Base-by-base conservation (phyloP, 1,140 invertebrate genomes). In the Apis florea region DNA sequence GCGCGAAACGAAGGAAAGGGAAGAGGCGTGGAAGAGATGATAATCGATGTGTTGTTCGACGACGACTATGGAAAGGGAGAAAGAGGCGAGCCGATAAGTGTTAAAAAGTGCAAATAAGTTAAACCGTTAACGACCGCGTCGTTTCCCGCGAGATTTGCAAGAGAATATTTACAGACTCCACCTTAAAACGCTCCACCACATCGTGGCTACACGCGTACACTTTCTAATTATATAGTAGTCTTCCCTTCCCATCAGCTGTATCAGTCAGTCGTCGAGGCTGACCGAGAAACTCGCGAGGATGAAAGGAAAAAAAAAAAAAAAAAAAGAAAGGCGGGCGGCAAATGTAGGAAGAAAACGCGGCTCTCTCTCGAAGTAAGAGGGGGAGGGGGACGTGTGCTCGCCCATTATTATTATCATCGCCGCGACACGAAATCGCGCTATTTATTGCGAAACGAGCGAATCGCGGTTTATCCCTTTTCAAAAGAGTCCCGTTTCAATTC, bases 161-260 rank as follows among this genome's bases (percentile, higher is more conserved):
- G 24, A 61, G n/a, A 40, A 64, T 86, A 85, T 83, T 86, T 79
- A 71, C 84, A 63, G 85, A 86, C 84, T 86, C 84, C 85, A 83
- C 84, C 85, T 86, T 82, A 86, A 73, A 73, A 75, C 63, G 79
- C 0, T 68, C n/a, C n/a, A 63, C 71, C 75, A 83, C 85, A 82
- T n/a, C n/a, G n/a, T 80, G 85, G 78, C 63, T 72, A 56, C 74
- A 58, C 83, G 75, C 85, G 75, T 86, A 53, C 83, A 86, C 84
- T 86, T 86, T 86, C 85, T 86, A 86, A 86, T 86, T 86, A 83
- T 86, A 83, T 75, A 85, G 82, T 83, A 82, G n/a, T 86, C 85
- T 82, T 83, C 84, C 73, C 78, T 40, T 40, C 53, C 83, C 81
- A 86, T 85, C 84, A 86, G 78, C 75, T 86, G 82, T 86, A 77